Evolutionary conservation across 2,113 vertebrate genomes (phyloP).

Genomic region (Rhabdomys dilectus): DNA sequence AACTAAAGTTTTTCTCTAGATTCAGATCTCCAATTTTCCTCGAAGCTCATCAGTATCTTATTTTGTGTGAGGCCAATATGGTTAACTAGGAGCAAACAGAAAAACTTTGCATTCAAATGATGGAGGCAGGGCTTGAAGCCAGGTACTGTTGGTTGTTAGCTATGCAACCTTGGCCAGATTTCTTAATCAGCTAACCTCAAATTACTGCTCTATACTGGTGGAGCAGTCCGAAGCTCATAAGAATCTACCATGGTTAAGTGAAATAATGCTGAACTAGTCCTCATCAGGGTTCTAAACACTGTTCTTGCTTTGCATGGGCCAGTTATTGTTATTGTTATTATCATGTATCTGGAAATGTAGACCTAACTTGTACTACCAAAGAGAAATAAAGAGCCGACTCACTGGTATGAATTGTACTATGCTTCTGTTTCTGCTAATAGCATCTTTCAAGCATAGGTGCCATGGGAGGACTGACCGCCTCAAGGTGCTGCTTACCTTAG

Average conservation of each 20-base stretch:
- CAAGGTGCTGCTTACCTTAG: background rate
- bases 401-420: background rate
- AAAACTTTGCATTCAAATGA: background rate
- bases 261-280: background rate
- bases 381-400: background rate
- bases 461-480: background rate
- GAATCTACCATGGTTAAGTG: background rate
- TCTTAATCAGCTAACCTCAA: background rate
- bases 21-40: background rate
- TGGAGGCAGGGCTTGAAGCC: background rate
- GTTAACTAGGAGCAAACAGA: background rate
- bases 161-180: background rate
- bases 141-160: background rate
- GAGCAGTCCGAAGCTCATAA: background rate
- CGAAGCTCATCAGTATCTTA: background rate
- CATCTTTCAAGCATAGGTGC: background rate
- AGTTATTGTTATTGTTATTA: background rate
- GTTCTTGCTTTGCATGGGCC: background rate
- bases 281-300: background rate
- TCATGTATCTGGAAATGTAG: background rate
- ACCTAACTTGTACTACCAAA: background rate
- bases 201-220: background rate
- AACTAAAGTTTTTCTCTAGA: background rate
- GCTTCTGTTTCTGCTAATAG: background rate
- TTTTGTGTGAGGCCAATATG: background rate